phyloP scores from a whole-genome alignment of 2,797 vertebrate species.

The Hybognathus amarus region DNA sequence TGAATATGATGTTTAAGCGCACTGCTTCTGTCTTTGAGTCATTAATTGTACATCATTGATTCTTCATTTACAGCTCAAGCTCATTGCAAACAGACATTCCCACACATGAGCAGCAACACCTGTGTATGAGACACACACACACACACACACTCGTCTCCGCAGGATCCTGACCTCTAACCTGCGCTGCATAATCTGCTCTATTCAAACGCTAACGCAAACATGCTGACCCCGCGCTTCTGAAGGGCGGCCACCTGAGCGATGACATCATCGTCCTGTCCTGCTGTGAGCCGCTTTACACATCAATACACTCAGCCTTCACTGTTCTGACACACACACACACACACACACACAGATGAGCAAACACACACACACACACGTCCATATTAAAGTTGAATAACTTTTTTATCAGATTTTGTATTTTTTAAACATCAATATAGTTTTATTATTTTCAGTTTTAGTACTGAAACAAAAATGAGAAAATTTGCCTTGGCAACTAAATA shows the following conservation, averaged over 20 bases:
- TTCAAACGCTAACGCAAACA: conserved; percentile 75
- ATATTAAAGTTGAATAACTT: too few species aligned
- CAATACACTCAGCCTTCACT: conserved; percentile 30
- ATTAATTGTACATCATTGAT: neutral
- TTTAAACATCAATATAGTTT: too few species aligned
- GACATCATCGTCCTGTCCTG: conserved; percentile 66
- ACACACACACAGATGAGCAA: neutral
- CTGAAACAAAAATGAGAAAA: too few species aligned
- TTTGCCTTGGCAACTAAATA: too few species aligned
- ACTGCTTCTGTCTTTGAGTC: too few species aligned
- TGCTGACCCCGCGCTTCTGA: conserved; percentile 57
- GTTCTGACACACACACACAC: neutral
- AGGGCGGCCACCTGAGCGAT: conserved; percentile 72
- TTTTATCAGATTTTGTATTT: too few species aligned
- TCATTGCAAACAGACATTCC: neutral
- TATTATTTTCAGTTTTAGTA: too few species aligned
- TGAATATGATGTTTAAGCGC: neutral
- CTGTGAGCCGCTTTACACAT: conserved; percentile 45
- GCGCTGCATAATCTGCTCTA: conserved; percentile 67
- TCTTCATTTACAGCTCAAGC: neutral
- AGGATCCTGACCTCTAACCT: conserved; percentile 48
- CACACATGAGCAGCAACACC: neutral
- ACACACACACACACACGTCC: too few species aligned
- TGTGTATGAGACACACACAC: neutral
- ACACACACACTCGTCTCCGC: neutral